phyloP scores from a whole-genome alignment of 2,113 vertebrate genomes.

The Jaculus jaculus region DNA sequence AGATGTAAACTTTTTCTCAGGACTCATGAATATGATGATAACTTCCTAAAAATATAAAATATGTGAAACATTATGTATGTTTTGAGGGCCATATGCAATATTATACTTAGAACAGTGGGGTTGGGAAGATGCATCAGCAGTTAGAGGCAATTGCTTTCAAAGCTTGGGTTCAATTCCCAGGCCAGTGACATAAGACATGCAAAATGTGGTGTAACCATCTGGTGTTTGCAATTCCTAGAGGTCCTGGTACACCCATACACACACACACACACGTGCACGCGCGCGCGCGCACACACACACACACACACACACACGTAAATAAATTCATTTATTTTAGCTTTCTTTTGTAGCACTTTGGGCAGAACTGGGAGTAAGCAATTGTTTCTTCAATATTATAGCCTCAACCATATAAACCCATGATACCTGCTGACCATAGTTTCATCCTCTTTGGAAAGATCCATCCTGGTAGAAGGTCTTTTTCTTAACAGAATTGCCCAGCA shows the following conservation, averaged over 20 bases:
- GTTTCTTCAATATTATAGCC: neutral
- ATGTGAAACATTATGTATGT: neutral
- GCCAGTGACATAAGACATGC: too few relatives aligned
- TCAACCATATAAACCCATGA: neutral
- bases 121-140: too few relatives aligned
- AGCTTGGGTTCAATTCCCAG: too few relatives aligned
- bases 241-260: too few relatives aligned
- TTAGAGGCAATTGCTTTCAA: too few relatives aligned
- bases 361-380: neutral
- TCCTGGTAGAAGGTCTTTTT: slow-evolving; percentile 35
- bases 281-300: too few relatives aligned
- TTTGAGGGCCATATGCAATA: neutral
- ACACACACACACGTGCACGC: too few relatives aligned
- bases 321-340: neutral
- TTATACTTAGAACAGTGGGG: neutral
- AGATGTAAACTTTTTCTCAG: neutral
- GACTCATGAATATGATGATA: neutral
- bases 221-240: too few relatives aligned
- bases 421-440: neutral
- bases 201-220: too few relatives aligned
- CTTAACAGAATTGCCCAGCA: neutral
- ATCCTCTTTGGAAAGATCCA: slow-evolving; percentile 4
- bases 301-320: too few relatives aligned
- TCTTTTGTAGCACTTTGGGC: neutral
- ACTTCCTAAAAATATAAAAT: slow-evolving; percentile 11